Evolutionary conservation across 2,888 invertebrate genomes (phyloP).

Genomic region (Mesorhabditis spiculigera): DNA sequence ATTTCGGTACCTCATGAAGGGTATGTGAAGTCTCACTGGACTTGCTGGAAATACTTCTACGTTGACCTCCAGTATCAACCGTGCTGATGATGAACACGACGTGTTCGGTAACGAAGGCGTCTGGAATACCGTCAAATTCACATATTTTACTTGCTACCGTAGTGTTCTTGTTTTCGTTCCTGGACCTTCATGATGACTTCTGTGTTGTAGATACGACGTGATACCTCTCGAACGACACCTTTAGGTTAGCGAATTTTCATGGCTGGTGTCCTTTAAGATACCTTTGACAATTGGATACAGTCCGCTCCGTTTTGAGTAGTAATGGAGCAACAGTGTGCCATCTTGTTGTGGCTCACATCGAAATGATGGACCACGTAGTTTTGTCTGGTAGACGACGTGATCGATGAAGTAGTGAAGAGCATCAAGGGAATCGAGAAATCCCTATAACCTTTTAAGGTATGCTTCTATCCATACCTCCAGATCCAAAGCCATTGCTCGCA

Average conservation of each 20-base stretch:
- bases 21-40: too few species aligned
- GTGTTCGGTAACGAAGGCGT: constrained; percentile 53
- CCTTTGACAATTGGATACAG: constrained; percentile 84
- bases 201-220: constrained; percentile 84
- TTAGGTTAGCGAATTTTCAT: too few species aligned
- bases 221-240: constrained; percentile 93
- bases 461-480: constrained; percentile 35
- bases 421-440: constrained; percentile 90
- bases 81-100: constrained; percentile 53
- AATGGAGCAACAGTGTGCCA: constrained; percentile 75
- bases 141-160: constrained; percentile 64
- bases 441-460: constrained; percentile 60
- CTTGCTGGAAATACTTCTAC: too few species aligned
- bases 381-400: constrained; percentile 55
- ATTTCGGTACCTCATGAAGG: too few species aligned
- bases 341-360: constrained; percentile 49
- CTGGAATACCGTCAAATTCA: constrained; percentile 59
- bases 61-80: constrained; percentile 25
- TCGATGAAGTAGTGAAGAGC: constrained; percentile 71
- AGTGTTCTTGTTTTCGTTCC: constrained; percentile 79
- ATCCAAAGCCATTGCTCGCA: constrained; percentile 54
- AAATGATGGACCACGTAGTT: constrained; percentile 54
- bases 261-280: neutral
- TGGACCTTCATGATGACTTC: constrained; percentile 87
- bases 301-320: constrained; percentile 89